Evolutionary conservation across 2,888 invertebrate species (phyloP), one percentile per base, ranked within the genome.

Genomic region (Caenorhabditis virilis): DNA sequence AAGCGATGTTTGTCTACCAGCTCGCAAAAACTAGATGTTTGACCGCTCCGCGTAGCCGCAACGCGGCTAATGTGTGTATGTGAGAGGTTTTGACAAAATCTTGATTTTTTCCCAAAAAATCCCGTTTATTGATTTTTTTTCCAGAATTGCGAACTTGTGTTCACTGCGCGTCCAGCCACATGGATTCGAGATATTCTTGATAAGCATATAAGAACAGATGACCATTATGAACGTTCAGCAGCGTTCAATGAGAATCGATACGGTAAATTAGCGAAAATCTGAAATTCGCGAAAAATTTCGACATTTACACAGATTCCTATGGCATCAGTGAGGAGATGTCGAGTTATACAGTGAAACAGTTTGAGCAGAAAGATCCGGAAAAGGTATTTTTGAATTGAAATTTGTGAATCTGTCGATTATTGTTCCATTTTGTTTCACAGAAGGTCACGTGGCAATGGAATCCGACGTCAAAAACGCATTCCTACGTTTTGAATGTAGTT

Each of bases 371-470:
- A 35, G 67, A 71, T 57, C 55, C 53, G 9, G 42, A 16, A 2
- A 74, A 74, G 64, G 70, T 70, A 26, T n/a, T 36, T n/a, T 6
- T 2, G 26, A 7, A 35, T 35, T 33, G n/a, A n/a, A 45, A 36
- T 22, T 5, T 20, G 26, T 11, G 22, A 45, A 20, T 20, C 9
- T 25, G 30, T 22, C 2, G 11, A 23, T 13, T 16, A 13, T 49
- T 9, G 20, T 15, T 15, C 16, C 23, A 41, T 16, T 6, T 15
- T 25, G 13, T 51, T 36, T 25, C 22, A 13, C 50, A 73, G 73
- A 70, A 69, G 48, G 53, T 71, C 5, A 45, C 59, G 7, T 74
- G 74, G 74, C 65, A 60, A 16, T 67, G 60, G 63, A 74, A 74
- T 39, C 25, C 26, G 0, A 25, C 41, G 9, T 46, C 43, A 1